phyloP scores from a whole-genome alignment of 1,140 invertebrate genomes.

The Penaeus chinensis region DNA sequence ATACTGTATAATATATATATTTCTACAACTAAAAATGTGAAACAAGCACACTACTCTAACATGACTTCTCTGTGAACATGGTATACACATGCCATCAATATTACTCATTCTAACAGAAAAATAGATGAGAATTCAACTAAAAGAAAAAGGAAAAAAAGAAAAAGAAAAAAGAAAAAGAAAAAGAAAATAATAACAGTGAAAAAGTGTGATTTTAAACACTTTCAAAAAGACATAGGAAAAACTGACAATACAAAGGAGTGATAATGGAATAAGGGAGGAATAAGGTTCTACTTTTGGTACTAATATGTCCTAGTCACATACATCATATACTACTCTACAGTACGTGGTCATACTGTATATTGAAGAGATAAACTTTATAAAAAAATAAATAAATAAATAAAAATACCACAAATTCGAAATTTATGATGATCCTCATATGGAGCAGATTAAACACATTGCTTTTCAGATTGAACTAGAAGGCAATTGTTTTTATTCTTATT shows the following conservation, averaged over 20 bases:
- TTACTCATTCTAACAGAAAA: conserved; percentile 37
- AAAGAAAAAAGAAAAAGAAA: conserved; percentile 12
- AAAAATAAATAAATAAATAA: too few species aligned
- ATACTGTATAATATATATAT: neutral
- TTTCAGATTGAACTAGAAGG: neutral
- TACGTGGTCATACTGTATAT: too few species aligned
- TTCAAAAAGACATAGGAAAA: conserved; percentile 19
- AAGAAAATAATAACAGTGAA: neutral
- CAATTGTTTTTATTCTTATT: neutral
- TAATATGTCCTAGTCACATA: too few species aligned
- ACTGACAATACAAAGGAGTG: conserved; percentile 13
- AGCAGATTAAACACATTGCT: too few species aligned
- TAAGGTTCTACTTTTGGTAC: neutral
- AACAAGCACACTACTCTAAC: conserved; percentile 55
- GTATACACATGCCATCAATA: conserved; percentile 48
- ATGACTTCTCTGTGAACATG: conserved; percentile 35
- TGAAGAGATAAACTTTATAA: too few species aligned
- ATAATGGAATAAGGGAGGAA: conserved; percentile 42
- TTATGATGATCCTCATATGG: too few species aligned
- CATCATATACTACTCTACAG: too few species aligned
- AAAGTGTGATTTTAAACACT: neutral
- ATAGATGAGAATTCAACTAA: conserved; percentile 20
- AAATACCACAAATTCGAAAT: too few species aligned
- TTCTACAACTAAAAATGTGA: conserved; percentile 38
- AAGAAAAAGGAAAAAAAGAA: conserved; percentile 22